These are phyloP conservation scores for Pinctada fucata DNA, from an alignment of 2,888 invertebrate species.

Conservation along the genomic window DNA sequence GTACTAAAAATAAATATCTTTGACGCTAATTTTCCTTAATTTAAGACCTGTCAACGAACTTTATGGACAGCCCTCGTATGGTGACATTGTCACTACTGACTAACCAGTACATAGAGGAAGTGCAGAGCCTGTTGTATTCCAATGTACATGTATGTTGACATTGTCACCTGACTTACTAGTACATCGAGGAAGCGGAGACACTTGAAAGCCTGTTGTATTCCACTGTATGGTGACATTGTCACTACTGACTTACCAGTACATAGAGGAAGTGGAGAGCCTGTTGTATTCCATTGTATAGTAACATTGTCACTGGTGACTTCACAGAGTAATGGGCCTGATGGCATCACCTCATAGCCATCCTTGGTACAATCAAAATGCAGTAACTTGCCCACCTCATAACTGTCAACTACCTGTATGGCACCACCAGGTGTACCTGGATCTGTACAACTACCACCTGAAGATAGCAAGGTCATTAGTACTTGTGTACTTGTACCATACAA, in stretches of 20 bases:
- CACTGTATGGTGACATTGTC: no score
- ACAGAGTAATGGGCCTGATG: constrained; percentile 46
- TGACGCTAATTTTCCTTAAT: no score
- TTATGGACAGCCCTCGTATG: no score
- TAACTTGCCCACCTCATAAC: constrained; percentile 53
- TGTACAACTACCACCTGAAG: constrained; percentile 51
- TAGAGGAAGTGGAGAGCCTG: constrained; percentile 34
- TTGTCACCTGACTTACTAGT: neutral
- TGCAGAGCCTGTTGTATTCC: no score
- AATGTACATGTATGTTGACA: no score
- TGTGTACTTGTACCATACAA: neutral
- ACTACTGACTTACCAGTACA: constrained; percentile 46
- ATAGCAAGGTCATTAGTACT: neutral
- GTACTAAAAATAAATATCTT: no score
- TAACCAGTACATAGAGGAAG: no score
- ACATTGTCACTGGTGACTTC: constrained; percentile 24
- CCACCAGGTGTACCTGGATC: constrained; percentile 64
- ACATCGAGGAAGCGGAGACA: constrained; percentile 42
- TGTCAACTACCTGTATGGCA: constrained; percentile 48
- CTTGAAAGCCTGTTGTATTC: no score
- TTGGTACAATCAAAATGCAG: constrained; percentile 53
- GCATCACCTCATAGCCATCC: constrained; percentile 49
- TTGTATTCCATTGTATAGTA: constrained; percentile 48
- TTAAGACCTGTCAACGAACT: no score
- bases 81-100: no score